phyloP scores from a whole-genome alignment of 1,140 invertebrate species.

The Zaprionus nigranus region DNA sequence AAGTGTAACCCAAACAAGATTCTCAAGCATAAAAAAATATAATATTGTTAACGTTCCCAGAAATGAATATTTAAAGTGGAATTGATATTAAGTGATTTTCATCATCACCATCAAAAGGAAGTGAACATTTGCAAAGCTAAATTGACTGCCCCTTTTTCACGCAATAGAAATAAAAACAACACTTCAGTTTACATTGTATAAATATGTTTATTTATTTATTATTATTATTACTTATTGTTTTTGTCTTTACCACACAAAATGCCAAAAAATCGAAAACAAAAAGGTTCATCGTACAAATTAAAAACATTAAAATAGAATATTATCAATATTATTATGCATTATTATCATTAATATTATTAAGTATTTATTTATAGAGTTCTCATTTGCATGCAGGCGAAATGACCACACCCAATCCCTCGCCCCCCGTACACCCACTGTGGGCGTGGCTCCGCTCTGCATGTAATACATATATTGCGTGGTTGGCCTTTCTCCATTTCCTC shows the following conservation, averaged over 20 bases:
- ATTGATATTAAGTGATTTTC: too few relatives aligned
- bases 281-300: slow-evolving; percentile 38
- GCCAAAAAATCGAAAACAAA: slow-evolving; percentile 47
- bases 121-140: too few relatives aligned
- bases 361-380: slow-evolving; percentile 37
- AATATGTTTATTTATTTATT: slow-evolving; percentile 71
- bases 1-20: too few relatives aligned
- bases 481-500: slow-evolving; percentile 2
- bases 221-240: slow-evolving; percentile 67
- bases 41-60: too few relatives aligned
- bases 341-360: slow-evolving; percentile 35
- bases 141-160: neutral
- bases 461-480: slow-evolving; percentile 56
- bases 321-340: slow-evolving; percentile 22
- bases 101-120: too few relatives aligned
- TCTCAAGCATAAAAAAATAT: too few relatives aligned
- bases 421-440: slow-evolving; percentile 12
- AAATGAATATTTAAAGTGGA: too few relatives aligned
- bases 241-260: slow-evolving; percentile 52
- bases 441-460: slow-evolving; percentile 42
- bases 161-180: neutral
- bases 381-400: slow-evolving; percentile 27
- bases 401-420: neutral
- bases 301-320: slow-evolving; percentile 55
- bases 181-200: slow-evolving; percentile 69